Evolutionary conservation across 2,113 vertebrate genomes (phyloP), one percentile per base, ranked within the genome.

Genomic region (Myotis davidii): DNA sequence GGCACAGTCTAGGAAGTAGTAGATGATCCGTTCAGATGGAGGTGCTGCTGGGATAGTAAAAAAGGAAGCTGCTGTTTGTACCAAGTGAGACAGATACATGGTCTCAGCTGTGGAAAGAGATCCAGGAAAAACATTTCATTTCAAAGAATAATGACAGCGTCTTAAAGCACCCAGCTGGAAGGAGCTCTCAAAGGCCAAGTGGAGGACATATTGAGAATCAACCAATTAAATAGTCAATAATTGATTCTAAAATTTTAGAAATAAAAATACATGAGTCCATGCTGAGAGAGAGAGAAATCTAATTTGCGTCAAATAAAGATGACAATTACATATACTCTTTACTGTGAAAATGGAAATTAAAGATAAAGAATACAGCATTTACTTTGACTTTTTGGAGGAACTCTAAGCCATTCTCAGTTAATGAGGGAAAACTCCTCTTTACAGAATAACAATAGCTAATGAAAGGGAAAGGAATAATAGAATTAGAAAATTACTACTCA

Each of bases 401-500:
- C 18, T 50, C 54, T 69, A 88, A 39, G 20, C 21, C 29, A 52
- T 73, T 85, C 69, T 81, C 21, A 81, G 70, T 64, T 79, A 82
- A 73, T 54, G 34, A 76, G 50, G n/a, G 7, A 82, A 85, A 64
- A 50, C 12, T 20, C 32, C n/a, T 77, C 32, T 7, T 42, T 37
- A 27, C 20, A 64, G 10, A 48, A 37, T 23, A 56, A 23, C 13
- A 1, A 12, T 39, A 72, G 37, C 59, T 70, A 34, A 20, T 65
- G 37, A 96, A 64, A 72, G 45, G 81, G 9, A 61, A 77, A 96
- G 34, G 13, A 65, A 78, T 48, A 48, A 42, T 27, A 32, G 13
- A 59, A 69, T 42, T 69, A 87, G 64, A 76, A 52, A 85, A 83
- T 45, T 54, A 45, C 14, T 9, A 10, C 65, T 21, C 52, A 37